Conservation (phyloP, 2,113 vertebrate genomes). For the Trogon surrucura region DNA sequence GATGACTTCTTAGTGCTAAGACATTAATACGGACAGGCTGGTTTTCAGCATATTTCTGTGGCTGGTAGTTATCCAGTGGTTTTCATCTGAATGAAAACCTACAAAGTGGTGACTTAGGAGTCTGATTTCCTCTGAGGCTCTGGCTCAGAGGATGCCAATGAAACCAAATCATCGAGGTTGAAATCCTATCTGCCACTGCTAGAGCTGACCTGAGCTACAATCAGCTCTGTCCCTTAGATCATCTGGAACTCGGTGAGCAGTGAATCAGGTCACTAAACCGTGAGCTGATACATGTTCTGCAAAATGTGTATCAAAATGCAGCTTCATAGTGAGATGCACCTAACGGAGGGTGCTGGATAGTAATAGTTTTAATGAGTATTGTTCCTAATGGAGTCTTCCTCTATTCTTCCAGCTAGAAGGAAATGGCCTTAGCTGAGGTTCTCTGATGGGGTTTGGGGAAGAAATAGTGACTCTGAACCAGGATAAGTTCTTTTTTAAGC, state of each 20-base stretch:
- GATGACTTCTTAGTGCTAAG: not conserved
- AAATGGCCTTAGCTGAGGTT: not conserved
- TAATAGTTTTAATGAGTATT: not conserved
- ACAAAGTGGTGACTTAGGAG: not conserved
- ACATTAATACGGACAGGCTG: not conserved
- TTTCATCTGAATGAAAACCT: not conserved
- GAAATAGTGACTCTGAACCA: rapidly evolving
- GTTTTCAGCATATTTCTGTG: not conserved
- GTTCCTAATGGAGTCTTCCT: not conserved
- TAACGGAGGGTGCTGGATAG: not conserved
- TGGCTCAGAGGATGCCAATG: not conserved
- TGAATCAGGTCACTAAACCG: not conserved
- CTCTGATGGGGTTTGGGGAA: not conserved
- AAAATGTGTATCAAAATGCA: rapidly evolving
- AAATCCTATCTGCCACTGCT: not conserved
- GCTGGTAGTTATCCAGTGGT: not conserved
- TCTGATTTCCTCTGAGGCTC: not conserved
- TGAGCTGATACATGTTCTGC: not conserved
- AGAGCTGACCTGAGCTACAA: not conserved
- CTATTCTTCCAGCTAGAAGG: not conserved
- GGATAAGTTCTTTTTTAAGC: not conserved
- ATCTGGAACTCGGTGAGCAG: not conserved
- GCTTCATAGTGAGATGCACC: not conserved
- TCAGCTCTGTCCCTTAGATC: not conserved
- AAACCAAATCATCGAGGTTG: not conserved